A percentile compares a stretch with the other conserved stretches of the same genome.
Conservation (phyloP, 1,140 invertebrate genomes). For the Drosophila bipectinata region DNA sequence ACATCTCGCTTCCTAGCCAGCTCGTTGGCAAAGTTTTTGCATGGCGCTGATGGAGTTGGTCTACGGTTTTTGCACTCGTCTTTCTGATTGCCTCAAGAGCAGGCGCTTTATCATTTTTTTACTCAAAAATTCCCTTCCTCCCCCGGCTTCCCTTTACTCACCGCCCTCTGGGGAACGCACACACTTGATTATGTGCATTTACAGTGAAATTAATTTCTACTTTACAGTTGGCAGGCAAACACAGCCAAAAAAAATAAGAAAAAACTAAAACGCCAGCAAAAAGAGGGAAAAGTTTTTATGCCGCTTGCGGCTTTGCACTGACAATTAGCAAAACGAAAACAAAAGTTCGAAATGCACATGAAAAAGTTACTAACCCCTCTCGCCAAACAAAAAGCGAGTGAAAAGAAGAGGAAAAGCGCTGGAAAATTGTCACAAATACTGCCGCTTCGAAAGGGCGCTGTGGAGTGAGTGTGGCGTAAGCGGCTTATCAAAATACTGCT, state of each 20-base stretch:
- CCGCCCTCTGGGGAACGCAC: conserved; percentile 28
- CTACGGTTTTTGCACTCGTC: conserved; percentile 41
- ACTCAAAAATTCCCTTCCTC: neutral
- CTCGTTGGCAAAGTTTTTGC: conserved; percentile 47
- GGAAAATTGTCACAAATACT: conserved; percentile 49
- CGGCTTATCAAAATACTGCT: conserved; percentile 70
- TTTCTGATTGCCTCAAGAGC: conserved; percentile 49
- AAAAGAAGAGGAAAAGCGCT: conserved; percentile 7
- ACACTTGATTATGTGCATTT: conserved; percentile 79
- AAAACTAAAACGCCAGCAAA: conserved; percentile 13
- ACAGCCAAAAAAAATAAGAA: conserved; percentile 25
- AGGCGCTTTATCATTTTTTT: conserved; percentile 58
- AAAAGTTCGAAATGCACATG: conserved; percentile 56
- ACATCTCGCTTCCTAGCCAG: conserved; percentile 4
- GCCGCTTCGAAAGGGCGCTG: conserved; percentile 15
- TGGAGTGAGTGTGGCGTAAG: conserved; percentile 48
- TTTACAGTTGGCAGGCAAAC: conserved; percentile 54
- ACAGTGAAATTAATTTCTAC: conserved; percentile 80
- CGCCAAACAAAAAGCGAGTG: conserved; percentile 6
- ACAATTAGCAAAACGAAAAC: conserved; percentile 73
- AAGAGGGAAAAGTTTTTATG: conserved; percentile 56
- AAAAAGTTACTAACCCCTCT: conserved; percentile 38
- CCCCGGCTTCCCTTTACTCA: neutral
- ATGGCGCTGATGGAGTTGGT: conserved; percentile 58
- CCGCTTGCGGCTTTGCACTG: conserved; percentile 72